Percentiles rank a stretch among this genome's conserved stretches.
Conservation (phyloP, 2,888 invertebrate species). For the Aphidoletes aphidimyza region DNA sequence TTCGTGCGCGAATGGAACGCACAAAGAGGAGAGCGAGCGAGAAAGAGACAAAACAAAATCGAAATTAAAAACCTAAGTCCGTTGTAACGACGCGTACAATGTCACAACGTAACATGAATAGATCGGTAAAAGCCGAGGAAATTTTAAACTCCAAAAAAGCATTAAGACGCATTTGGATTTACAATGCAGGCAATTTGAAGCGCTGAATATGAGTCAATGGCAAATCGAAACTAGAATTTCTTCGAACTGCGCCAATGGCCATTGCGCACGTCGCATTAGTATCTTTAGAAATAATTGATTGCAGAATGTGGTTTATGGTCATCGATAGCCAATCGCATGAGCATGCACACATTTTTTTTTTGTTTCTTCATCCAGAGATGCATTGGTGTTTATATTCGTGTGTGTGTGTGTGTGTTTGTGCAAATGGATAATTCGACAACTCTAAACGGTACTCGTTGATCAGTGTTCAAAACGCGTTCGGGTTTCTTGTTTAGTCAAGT, state of each 20-base stretch:
- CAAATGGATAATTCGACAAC: slow-evolving; percentile 36
- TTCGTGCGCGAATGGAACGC: too few species aligned
- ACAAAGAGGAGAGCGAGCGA: background rate
- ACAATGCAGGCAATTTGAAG: slow-evolving; percentile 2
- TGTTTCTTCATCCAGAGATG: too few species aligned
- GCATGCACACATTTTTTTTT: background rate
- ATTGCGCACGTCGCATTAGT: background rate
- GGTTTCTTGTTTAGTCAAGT: slow-evolving; percentile 35
- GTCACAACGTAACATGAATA: background rate
- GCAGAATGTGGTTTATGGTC: slow-evolving; percentile 44
- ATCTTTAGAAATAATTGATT: slow-evolving; percentile 37
- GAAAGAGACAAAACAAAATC: slow-evolving; percentile 42
- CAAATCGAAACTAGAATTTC: background rate
- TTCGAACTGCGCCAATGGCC: background rate
- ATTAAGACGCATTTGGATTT: background rate
- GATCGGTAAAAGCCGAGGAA: too few species aligned
- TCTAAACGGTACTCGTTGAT: slow-evolving; percentile 10
- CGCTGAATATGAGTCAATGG: slow-evolving; percentile 5
- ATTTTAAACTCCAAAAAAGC: too few species aligned
- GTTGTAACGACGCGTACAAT: background rate
- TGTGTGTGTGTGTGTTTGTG: background rate
- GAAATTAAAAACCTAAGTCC: slow-evolving; percentile 29
- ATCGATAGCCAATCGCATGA: slow-evolving; percentile 1
- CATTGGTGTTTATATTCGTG: too few species aligned
- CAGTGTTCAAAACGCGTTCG: too few species aligned